A percentile compares a stretch with the other conserved stretches of the same genome.
phyloP scores from a whole-genome alignment of 2,888 invertebrate species.

The Minunthozetes semirufus region DNA sequence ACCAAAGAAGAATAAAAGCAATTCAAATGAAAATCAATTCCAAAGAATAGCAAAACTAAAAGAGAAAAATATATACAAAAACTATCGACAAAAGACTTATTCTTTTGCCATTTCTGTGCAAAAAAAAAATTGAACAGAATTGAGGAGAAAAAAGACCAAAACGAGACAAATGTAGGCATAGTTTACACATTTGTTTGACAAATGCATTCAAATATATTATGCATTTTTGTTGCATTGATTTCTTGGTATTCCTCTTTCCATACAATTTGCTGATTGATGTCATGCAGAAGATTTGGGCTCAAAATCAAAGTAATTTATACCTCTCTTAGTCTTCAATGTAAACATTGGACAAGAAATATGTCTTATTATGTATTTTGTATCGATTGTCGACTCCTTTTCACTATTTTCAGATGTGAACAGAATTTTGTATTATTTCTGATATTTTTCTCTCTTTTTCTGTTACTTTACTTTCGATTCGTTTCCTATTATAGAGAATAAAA shows the following conservation, averaged over 20 bases:
- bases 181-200: background rate
- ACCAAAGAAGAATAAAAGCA: too few relatives aligned
- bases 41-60: too few relatives aligned
- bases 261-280: background rate
- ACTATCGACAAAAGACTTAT: too few relatives aligned
- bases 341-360: background rate
- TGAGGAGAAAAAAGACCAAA: too few relatives aligned
- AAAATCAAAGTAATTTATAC: background rate
- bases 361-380: slow-evolving; percentile 2
- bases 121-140: too few relatives aligned
- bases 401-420: background rate
- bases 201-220: background rate
- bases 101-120: too few relatives aligned
- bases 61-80: too few relatives aligned
- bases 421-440: too few relatives aligned
- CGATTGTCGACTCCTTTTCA: background rate
- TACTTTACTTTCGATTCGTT: background rate
- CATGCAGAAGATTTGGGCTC: background rate
- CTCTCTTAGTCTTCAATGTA: background rate
- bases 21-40: too few relatives aligned
- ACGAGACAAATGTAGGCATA: too few relatives aligned
- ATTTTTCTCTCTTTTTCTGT: too few relatives aligned
- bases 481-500: background rate
- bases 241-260: background rate
- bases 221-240: background rate